A percentile compares a stretch with the other conserved stretches of the same genome.
phyloP scores from a whole-genome alignment of 2,797 vertebrate genomes.

The Lagorchestes hirsutus region DNA sequence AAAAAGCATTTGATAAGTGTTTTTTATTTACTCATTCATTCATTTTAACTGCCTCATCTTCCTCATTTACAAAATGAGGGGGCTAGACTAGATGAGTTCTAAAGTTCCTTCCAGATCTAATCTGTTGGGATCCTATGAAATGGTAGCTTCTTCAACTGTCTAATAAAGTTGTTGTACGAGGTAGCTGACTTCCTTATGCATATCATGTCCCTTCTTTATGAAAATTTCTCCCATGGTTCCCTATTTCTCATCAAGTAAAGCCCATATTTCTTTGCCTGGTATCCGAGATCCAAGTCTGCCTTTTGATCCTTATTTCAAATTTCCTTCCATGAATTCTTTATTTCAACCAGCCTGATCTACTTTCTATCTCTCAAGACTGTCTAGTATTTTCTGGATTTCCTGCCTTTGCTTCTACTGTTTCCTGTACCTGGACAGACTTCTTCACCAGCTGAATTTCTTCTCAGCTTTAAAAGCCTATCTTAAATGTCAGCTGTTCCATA shows the following conservation, averaged over 20 bases:
- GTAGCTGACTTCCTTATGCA: not conserved
- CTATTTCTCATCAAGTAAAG: not conserved
- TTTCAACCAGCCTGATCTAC: not conserved
- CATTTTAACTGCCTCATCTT: not conserved
- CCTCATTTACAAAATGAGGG: not conserved
- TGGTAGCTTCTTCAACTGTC: not conserved
- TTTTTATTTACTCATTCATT: not conserved
- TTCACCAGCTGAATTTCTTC: not conserved
- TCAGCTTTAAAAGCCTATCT: not conserved
- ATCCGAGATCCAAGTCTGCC: not conserved
- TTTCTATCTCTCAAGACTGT: not conserved
- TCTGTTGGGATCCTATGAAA: not conserved
- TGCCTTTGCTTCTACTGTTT: not conserved
- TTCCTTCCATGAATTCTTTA: not conserved
- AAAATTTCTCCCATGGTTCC: not conserved
- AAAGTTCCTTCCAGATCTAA: not conserved
- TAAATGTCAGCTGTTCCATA: not conserved
- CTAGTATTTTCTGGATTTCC: not conserved
- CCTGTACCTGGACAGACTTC: not conserved
- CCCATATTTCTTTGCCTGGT: not conserved
- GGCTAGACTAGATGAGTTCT: not conserved
- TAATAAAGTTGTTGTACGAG: not conserved
- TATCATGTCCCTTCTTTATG: not conserved
- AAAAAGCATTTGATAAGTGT: not conserved
- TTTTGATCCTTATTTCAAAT: not conserved